Conservation (phyloP, 92 coral and sea anemone genomes). For the Epizoanthus rinbou region DNA sequence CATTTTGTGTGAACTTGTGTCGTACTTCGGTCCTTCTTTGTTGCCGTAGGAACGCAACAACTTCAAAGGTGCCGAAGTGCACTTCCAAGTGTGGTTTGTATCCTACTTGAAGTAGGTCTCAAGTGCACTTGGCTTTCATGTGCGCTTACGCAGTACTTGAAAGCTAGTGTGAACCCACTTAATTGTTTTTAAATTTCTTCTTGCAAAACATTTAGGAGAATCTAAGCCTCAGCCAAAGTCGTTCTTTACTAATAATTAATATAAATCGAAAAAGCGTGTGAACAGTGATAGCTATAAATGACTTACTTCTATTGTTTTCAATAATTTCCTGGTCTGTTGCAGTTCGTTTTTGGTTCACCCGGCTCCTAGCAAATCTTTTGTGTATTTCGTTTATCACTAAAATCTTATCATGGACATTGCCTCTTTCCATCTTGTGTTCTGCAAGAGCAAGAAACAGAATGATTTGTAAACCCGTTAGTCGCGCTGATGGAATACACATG, state of each 20-base stretch:
- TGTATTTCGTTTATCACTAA: slow-evolving; percentile 26
- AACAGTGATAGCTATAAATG: neutral
- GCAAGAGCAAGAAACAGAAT: neutral
- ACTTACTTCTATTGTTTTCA: slow-evolving; percentile 23
- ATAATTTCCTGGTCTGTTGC: slow-evolving; percentile 30
- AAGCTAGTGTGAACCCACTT: too few relatives aligned
- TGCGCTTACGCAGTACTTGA: too few relatives aligned
- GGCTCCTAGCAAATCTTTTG: neutral
- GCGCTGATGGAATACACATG: neutral
- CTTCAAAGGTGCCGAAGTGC: too few relatives aligned
- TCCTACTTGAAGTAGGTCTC: too few relatives aligned
- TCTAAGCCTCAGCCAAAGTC: too few relatives aligned
- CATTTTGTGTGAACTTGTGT: too few relatives aligned
- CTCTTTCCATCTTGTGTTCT: slow-evolving; percentile 3
- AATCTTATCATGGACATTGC: slow-evolving; percentile 36
- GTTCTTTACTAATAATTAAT: neutral
- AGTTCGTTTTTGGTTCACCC: slow-evolving; percentile 5
- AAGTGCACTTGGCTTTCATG: too few relatives aligned
- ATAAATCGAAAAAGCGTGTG: neutral
- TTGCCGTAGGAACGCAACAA: too few relatives aligned
- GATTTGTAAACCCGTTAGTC: neutral
- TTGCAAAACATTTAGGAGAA: too few relatives aligned
- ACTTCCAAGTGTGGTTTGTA: too few relatives aligned
- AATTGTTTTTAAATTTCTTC: too few relatives aligned
- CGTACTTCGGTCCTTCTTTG: too few relatives aligned